A percentile compares a stretch with the other conserved stretches of the same genome.
Conservation (phyloP, 2,113 vertebrate species). For the Aptenodytes forsteri region DNA sequence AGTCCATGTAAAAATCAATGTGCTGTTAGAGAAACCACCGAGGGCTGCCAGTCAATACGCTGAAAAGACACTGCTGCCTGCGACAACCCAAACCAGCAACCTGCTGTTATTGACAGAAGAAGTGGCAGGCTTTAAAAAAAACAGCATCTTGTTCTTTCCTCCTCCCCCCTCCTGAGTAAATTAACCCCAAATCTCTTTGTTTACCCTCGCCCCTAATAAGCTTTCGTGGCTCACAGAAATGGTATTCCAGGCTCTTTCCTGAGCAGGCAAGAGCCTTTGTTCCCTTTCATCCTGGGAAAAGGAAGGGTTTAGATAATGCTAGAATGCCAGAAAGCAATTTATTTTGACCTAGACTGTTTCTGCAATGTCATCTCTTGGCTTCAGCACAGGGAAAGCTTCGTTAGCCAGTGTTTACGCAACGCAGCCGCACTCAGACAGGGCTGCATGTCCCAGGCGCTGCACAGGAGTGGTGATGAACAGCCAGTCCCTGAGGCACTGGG, state of each 20-base stretch:
- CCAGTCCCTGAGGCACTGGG: not conserved
- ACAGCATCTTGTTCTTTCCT: not conserved
- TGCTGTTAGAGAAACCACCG: not conserved
- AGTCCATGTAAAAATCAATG: slow-evolving; percentile 26
- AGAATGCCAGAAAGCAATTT: slow-evolving; percentile 58
- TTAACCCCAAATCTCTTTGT: slow-evolving; percentile 51
- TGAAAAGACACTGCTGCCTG: not conserved
- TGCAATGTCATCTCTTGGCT: slow-evolving; percentile 50
- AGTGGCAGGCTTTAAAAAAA: not conserved
- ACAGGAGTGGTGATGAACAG: not conserved
- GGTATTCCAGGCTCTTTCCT: not conserved
- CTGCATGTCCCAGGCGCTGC: rapidly evolving
- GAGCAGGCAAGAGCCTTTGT: slow-evolving; percentile 2
- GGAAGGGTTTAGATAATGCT: slow-evolving; percentile 37
- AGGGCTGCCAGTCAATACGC: not conserved
- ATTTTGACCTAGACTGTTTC: slow-evolving; percentile 50
- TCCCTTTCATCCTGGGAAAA: slow-evolving; percentile 34
- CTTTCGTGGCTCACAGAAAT: not conserved
- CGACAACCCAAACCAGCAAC: not conserved
- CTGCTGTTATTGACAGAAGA: not conserved
- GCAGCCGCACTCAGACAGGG: rapidly evolving
- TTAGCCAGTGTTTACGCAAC: rapidly evolving
- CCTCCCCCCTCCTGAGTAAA: not conserved
- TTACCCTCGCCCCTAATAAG: slow-evolving; percentile 5
- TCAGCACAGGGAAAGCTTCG: not conserved